These are phyloP conservation scores for Hirudinaria manillensis DNA, from an alignment of 2,888 invertebrate genomes.

Conservation along the genomic window DNA sequence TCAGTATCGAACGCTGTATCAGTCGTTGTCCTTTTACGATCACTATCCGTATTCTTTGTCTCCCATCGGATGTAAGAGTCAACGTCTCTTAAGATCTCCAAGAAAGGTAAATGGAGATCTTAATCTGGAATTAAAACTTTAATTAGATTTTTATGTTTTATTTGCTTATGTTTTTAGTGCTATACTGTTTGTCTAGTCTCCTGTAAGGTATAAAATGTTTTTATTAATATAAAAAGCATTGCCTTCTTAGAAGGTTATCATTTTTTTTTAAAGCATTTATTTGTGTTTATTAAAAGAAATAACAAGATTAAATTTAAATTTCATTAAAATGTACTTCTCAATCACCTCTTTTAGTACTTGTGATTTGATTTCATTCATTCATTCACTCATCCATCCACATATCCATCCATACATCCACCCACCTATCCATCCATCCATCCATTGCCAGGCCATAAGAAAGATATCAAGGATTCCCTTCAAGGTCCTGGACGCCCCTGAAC, in stretches of 20 bases:
- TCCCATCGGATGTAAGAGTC: constrained; percentile 89
- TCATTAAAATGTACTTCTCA: too few species aligned
- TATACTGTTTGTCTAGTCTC: too few species aligned
- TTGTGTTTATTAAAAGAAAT: too few species aligned
- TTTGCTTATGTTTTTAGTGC: too few species aligned
- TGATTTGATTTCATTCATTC: too few species aligned
- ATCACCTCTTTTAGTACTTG: too few species aligned
- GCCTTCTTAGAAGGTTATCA: too few species aligned
- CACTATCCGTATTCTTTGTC: constrained; percentile 83
- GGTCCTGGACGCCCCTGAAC: constrained; percentile 87
- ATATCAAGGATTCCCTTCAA: constrained; percentile 98
- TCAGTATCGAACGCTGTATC: constrained; percentile 51
- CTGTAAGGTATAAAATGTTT: background rate
- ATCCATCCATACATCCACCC: too few species aligned
- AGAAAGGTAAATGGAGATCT: constrained; percentile 62
- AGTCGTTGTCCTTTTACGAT: constrained; percentile 48
- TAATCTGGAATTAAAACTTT: background rate
- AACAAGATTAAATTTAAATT: too few species aligned
- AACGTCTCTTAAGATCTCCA: constrained; percentile 84
- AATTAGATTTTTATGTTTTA: background rate
- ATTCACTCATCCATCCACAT: too few species aligned
- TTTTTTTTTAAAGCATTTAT: too few species aligned
- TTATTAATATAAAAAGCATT: background rate
- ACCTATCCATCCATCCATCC: too few species aligned
- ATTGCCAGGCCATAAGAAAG: constrained; percentile 73